Percentiles rank a stretch among this genome's conserved stretches.
These are phyloP conservation scores for Benitochromis conjunctus DNA, from an alignment of 2,113 vertebrate genomes.

Conservation along the genomic window DNA sequence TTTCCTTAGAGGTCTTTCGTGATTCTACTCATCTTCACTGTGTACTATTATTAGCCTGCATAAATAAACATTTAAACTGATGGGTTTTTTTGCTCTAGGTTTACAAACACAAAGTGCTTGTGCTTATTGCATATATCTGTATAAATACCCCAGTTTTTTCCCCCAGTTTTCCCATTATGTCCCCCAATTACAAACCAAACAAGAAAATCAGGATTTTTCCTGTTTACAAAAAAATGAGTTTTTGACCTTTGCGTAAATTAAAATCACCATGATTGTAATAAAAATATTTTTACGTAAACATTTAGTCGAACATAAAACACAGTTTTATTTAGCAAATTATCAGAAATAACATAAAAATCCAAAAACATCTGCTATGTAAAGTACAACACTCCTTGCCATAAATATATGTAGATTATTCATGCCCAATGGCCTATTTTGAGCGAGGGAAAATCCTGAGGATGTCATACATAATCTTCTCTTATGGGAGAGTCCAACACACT, in stretches of 20 bases:
- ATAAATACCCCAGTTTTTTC: neutral
- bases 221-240: neutral
- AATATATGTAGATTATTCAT: neutral
- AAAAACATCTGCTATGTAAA: neutral
- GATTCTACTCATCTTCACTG: neutral
- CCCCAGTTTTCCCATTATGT: no score
- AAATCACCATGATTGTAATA: neutral
- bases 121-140: neutral
- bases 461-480: neutral
- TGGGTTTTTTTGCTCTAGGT: neutral
- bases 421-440: neutral
- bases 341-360: neutral
- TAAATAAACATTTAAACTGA: neutral
- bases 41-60: neutral
- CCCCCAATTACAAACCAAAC: neutral
- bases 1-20: neutral
- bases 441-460: neutral
- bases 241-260: neutral
- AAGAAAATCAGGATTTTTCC: neutral
- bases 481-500: neutral
- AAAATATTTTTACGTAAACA: neutral
- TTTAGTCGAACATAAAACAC: neutral
- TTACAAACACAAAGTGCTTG: neutral
- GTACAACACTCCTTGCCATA: neutral
- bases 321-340: neutral